Base-by-base conservation (phyloP, 2,797 vertebrate species). In the Loriculus beryllinus region DNA sequence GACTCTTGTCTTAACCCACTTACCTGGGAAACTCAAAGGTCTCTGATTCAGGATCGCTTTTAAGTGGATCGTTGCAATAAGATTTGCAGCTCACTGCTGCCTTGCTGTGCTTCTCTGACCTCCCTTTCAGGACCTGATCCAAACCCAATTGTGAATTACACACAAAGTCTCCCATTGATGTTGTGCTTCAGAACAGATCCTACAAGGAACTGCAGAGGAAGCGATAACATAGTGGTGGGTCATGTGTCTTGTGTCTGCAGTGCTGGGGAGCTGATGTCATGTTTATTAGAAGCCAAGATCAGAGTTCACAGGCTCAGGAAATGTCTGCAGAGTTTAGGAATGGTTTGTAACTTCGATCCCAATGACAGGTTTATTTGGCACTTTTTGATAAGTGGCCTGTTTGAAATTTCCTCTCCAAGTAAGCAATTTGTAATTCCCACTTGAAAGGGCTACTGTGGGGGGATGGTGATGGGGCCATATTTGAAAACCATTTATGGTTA, bases 301-400 rank as follows among this genome's bases (percentile, higher is more conserved):
- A 96, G 96, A 97, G 94, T 96, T 97, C 96, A 97, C 96, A 97
- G 92, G 87, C 95, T 97, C 96, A 97, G 97, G 96, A 97, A 96
- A 95, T 87, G 94, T 96, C 92, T 97, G 96, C 95, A 97, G 93
- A 96, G 84, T 97, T 97, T 96, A 82, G 70, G 57, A 96, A 95
- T 95, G 94, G 91, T 96, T 97, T 95, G 91, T 94, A 95, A 95
- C 95, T 95, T 91, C 93, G 95, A 86, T 83, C 90, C 95, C 95
- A 97, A 90, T 97, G 97, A 97, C 95, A 96, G 96, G 96, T 98
- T 98, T 97, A 97, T 97, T 97, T 97, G 97, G 95, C 96, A 92
- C 90, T 96, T 97, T 93, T 97, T 98, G 97, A 97, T 98, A 97
- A 97, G 97, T 97, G 96, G 92, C 96, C 96, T 98, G 97, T 97